These are phyloP conservation scores for Troides helena DNA, from an alignment of 2,888 invertebrate genomes.

Conservation along the genomic window DNA sequence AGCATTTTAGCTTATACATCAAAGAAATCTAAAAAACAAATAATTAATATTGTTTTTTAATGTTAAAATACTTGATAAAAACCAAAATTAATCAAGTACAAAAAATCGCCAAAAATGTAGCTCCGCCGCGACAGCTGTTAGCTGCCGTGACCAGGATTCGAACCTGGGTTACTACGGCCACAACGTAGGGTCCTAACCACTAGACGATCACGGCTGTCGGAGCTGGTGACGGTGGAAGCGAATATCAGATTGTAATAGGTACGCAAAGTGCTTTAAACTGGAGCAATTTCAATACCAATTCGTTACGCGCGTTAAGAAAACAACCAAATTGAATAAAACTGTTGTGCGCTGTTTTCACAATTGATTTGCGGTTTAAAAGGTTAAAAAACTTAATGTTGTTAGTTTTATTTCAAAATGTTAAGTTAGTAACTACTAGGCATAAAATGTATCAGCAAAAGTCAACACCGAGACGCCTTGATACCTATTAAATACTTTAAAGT, in stretches of 20 bases:
- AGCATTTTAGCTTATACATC: too few relatives aligned
- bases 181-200: constrained; percentile 89
- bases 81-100: too few relatives aligned
- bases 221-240: constrained; percentile 28
- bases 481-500: too few relatives aligned
- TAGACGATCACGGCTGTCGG: constrained; percentile 81
- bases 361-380: neutral
- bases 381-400: too few relatives aligned
- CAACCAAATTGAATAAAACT: neutral
- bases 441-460: too few relatives aligned
- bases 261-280: constrained; percentile 4
- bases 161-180: constrained; percentile 89
- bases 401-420: too few relatives aligned
- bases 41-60: too few relatives aligned
- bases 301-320: neutral
- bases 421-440: too few relatives aligned
- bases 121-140: constrained; percentile 25
- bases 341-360: neutral
- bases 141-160: constrained; percentile 78
- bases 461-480: too few relatives aligned
- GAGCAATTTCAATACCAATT: constrained; percentile 31
- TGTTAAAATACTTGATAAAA: too few relatives aligned
- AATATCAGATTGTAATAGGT: neutral
- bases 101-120: neutral
- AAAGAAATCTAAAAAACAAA: too few relatives aligned